Percentiles rank a stretch among this genome's conserved stretches.
These are phyloP conservation scores for Sebastes minor DNA, from an alignment of 2,797 vertebrate species.

Conservation along the genomic window DNA sequence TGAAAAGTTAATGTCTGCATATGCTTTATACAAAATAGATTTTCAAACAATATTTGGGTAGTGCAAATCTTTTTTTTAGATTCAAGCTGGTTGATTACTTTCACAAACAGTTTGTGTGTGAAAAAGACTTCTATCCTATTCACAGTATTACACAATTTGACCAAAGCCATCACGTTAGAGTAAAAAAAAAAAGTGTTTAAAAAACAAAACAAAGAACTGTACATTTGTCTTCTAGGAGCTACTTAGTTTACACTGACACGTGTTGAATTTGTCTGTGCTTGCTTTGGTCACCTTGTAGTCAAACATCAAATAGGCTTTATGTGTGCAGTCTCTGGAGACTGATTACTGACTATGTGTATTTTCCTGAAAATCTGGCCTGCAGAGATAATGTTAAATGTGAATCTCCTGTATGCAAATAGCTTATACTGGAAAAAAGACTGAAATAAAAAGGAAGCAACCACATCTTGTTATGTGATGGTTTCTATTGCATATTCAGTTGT, in stretches of 20 bases:
- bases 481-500: conserved; percentile 80
- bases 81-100: conserved; percentile 84
- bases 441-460: conserved; percentile 36
- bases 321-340: conserved; percentile 47
- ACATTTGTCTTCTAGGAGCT: conserved; percentile 60
- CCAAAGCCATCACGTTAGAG: conserved; percentile 63
- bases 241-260: conserved; percentile 34
- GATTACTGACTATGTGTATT: conserved; percentile 26
- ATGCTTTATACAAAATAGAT: conserved; percentile 84
- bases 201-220: conserved; percentile 42
- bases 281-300: conserved; percentile 78
- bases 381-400: conserved; percentile 62
- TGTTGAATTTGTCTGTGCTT: conserved; percentile 51
- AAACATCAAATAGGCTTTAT: conserved; percentile 60
- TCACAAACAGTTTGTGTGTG: conserved; percentile 82
- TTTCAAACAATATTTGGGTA: conserved; percentile 83
- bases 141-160: conserved; percentile 80
- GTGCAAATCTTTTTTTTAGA: conserved; percentile 77
- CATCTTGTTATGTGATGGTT: conserved; percentile 49
- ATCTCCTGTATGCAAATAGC: conserved; percentile 72
- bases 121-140: conserved; percentile 77
- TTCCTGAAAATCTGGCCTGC: conserved; percentile 77
- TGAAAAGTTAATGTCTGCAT: conserved; percentile 81
- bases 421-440: conserved; percentile 60
- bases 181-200: conserved; percentile 14